These are phyloP conservation scores for Synergus gifuensis DNA, from an alignment of 2,888 invertebrate genomes.

Conservation along the genomic window DNA sequence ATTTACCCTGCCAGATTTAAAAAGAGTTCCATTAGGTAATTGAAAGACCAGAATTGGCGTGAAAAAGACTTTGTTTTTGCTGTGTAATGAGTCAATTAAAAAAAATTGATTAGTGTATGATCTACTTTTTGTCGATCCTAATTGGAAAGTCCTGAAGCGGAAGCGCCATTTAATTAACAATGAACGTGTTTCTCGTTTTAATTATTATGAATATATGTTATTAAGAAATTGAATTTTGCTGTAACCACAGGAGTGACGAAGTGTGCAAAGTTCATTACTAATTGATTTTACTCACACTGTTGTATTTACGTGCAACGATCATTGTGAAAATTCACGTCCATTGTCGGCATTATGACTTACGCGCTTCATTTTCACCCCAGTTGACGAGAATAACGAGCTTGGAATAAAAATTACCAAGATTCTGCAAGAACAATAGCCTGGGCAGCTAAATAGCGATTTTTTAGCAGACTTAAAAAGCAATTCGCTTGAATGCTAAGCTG, in stretches of 20 bases:
- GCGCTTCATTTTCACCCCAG: conserved; percentile 23
- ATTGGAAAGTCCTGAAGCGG: not conserved
- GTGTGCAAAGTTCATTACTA: not conserved
- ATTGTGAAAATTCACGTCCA: conserved; percentile 3
- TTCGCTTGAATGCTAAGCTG: conserved; percentile 35
- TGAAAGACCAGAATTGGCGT: no score
- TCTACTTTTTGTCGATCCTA: not conserved
- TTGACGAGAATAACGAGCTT: conserved; percentile 31
- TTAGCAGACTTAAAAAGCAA: conserved; percentile 29
- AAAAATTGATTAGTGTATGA: not conserved
- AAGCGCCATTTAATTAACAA: not conserved
- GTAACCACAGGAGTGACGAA: not conserved
- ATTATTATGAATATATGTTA: not conserved
- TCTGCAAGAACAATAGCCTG: conserved; percentile 14
- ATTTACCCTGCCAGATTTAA: not conserved
- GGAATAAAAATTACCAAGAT: conserved; percentile 34
- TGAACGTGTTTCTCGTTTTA: not conserved
- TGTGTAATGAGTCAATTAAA: not conserved
- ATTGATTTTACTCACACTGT: not conserved
- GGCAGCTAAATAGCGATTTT: conserved; percentile 13
- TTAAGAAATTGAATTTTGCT: not conserved
- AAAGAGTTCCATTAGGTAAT: no score
- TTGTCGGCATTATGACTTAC: conserved; percentile 19
- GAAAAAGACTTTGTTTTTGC: not conserved
- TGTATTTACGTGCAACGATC: not conserved